Evolutionary conservation across 1,140 invertebrate genomes (phyloP).

Genomic region (Sitobion miscanthi): DNA sequence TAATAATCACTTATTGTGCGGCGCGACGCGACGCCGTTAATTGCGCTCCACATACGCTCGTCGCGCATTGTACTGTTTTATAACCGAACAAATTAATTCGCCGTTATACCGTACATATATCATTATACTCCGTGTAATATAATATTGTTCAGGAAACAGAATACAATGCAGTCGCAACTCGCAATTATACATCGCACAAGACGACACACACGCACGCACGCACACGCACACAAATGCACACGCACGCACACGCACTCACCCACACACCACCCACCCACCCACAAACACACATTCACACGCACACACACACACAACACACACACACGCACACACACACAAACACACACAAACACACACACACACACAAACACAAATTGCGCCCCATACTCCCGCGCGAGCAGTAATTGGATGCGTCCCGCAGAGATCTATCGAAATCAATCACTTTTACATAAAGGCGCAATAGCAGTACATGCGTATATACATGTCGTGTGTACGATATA

Average conservation of each 20-base stretch:
- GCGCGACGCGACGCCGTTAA: neutral
- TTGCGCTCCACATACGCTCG: neutral
- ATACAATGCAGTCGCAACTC: neutral
- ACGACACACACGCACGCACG: neutral
- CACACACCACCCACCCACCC: too few relatives aligned
- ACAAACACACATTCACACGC: neutral
- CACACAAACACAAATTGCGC: neutral
- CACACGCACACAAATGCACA: neutral
- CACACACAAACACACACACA: neutral
- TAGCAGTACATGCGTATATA: neutral
- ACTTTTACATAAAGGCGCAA: neutral
- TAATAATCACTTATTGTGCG: neutral
- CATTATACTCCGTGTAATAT: neutral
- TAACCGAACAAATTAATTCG: neutral
- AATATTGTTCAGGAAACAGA: neutral
- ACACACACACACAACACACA: neutral
- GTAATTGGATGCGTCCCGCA: neutral
- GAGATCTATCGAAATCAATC: conserved; percentile 7
- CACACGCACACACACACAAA: neutral
- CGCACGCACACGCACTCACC: neutral
- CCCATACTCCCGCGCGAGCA: neutral
- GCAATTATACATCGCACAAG: neutral
- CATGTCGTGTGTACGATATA: neutral
- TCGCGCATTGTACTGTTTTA: neutral
- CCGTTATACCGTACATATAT: neutral